Evolutionary conservation across 2,113 vertebrate species (phyloP), one percentile per base, ranked within the genome.

Genomic region (Verasper variegatus): DNA sequence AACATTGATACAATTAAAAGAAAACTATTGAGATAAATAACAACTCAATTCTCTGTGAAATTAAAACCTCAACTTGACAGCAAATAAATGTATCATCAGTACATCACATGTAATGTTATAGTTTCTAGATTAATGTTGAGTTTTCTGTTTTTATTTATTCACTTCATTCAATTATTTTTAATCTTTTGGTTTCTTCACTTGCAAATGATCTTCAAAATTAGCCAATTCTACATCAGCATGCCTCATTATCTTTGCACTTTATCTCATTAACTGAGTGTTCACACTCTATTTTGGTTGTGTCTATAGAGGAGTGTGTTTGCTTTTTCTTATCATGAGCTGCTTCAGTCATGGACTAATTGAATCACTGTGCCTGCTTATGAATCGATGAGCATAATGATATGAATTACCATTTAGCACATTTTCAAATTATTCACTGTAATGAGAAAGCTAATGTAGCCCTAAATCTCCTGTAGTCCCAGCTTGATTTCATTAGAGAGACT

Each of bases 331-430:
- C 40, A 68, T 62, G 27, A 66, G 23, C 20, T 26, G 26, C 71
- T 81, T 76, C 26, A 86, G 35, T 76, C 40, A 42, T 76, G 61
- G 57, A 86, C 40, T 75, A 59, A 85, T 83, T 78, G n/a, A 86
- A 69, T 86, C 76, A 71, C 15, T 37, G 31, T 37, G 47, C 58
- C 68, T 83, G 42, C 18, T 85, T 70, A 89, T 71, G 49, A 83
- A 81, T 77, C 84, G 79, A 81, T 77, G 82, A 74, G 56, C 77
- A 61, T 77, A 77, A 88, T 83, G 13, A 86, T 37, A 73, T 57
- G 40, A 85, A 84, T 83, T 56, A 80, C 42, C 4, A 80, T 74
- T 71, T 68, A 60, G 55, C 23, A 51, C 8, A 72, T 78, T 68
- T 73, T 85, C 20, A 52, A 69, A 89, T 76, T 35, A 82, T 60